These are phyloP conservation scores for Pseudonaja textilis DNA, from an alignment of 2,113 vertebrate species.

Conservation along the genomic window DNA sequence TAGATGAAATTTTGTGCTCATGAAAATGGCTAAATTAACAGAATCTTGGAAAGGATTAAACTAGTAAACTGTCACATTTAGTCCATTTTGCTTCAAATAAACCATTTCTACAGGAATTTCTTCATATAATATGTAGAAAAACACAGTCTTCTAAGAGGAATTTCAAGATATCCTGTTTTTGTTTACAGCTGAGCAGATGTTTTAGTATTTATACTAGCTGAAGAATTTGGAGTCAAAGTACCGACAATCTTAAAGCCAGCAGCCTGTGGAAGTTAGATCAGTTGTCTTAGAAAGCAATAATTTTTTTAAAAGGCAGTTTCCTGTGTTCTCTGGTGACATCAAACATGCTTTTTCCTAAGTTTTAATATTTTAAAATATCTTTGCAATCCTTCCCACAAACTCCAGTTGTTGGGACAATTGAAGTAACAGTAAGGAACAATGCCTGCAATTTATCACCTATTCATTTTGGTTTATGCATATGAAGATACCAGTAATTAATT, in stretches of 20 bases:
- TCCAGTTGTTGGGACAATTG: neutral
- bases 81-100: neutral
- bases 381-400: neutral
- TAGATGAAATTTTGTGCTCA: constrained; percentile 8
- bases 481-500: neutral
- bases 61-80: neutral
- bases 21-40: neutral
- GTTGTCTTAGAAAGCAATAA: neutral
- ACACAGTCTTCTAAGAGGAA: neutral
- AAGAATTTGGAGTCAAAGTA: neutral
- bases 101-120: neutral
- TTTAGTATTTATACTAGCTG: neutral
- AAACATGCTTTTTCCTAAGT: neutral
- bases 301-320: neutral
- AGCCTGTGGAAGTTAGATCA: neutral
- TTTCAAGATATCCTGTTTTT: neutral
- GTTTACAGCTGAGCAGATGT: neutral
- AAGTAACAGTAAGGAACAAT: neutral
- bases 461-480: neutral
- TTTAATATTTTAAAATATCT: neutral
- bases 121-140: neutral
- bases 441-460: neutral
- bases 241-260: neutral
- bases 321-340: neutral
- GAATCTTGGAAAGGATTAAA: neutral